phyloP scores from a whole-genome alignment of 2,797 vertebrate species.

The Macropus fuliginosus region DNA sequence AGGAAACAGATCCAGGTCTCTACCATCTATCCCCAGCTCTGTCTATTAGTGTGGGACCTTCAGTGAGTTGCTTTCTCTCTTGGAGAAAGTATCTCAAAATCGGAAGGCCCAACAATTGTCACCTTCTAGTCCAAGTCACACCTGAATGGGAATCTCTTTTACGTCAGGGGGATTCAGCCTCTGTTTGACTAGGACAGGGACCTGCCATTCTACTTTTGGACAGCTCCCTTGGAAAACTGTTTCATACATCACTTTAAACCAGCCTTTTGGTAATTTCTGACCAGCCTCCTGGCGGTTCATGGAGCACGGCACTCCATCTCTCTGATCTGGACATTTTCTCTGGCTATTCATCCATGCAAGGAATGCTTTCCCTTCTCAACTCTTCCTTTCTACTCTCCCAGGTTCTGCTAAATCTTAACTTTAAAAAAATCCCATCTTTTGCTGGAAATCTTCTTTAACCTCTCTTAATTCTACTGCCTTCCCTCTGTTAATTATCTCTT shows the following conservation, averaged over 20 bases:
- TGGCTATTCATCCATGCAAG: background rate
- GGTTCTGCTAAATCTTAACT: background rate
- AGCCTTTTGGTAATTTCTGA: background rate
- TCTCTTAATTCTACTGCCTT: background rate
- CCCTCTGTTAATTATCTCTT: background rate
- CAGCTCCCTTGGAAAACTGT: background rate
- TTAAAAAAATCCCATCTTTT: background rate
- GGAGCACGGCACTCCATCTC: background rate
- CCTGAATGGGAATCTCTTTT: background rate
- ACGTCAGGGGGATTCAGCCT: background rate
- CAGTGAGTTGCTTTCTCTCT: slow-evolving; percentile 20
- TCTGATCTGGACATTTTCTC: background rate
- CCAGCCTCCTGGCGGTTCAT: background rate
- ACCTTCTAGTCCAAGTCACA: background rate
- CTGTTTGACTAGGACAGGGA: background rate
- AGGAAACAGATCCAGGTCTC: background rate
- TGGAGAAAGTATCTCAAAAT: background rate
- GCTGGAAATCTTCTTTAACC: background rate
- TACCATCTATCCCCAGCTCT: background rate
- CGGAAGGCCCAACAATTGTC: background rate
- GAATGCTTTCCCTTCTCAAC: background rate
- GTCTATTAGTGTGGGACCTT: background rate
- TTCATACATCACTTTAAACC: background rate
- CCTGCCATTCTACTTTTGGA: background rate
- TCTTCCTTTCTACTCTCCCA: background rate